These are phyloP conservation scores for Corythaeola cristata DNA, from an alignment of 2,113 vertebrate genomes.

Conservation along the genomic window DNA sequence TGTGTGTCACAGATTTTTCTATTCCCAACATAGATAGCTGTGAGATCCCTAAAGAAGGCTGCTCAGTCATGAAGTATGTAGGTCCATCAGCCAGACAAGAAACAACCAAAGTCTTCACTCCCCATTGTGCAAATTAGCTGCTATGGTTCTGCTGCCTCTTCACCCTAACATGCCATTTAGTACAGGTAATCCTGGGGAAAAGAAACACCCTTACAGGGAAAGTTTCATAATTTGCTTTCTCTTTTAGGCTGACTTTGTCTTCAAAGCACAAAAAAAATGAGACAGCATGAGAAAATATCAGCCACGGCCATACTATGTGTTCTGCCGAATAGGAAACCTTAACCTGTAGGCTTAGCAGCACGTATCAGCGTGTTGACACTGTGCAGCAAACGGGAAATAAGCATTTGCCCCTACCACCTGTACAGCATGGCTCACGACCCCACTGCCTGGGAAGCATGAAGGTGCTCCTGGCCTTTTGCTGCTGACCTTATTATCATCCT, in stretches of 20 bases:
- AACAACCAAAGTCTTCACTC: neutral
- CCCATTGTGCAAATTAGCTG: neutral
- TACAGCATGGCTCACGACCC: neutral
- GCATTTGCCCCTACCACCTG: neutral
- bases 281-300: neutral
- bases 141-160: neutral
- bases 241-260: neutral
- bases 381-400: neutral
- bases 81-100: neutral
- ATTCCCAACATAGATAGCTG: neutral
- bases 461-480: neutral
- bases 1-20: neutral
- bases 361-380: neutral
- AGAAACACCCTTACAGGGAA: neutral
- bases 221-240: neutral
- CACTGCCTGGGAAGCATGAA: neutral
- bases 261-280: neutral
- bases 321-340: neutral
- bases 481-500: neutral
- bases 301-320: neutral
- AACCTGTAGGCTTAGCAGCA: neutral
- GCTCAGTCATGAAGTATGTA: neutral
- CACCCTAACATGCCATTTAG: neutral
- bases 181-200: neutral
- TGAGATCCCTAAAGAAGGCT: neutral